Evolutionary conservation across 2,797 vertebrate species (phyloP).

Genomic region (Propithecus perrieri): DNA sequence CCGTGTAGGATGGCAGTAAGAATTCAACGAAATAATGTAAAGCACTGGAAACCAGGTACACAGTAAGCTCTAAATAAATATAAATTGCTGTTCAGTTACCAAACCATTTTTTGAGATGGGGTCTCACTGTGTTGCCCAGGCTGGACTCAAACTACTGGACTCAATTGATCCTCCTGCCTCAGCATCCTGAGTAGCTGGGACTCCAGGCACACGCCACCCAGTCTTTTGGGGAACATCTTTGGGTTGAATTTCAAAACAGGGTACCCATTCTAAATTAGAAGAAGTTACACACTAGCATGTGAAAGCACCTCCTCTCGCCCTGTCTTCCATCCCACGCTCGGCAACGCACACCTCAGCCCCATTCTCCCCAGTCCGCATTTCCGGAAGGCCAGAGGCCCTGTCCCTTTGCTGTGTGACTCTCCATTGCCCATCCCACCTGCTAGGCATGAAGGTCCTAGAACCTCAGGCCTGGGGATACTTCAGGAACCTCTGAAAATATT

Average conservation of each 20-base stretch:
- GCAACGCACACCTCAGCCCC: fast-evolving
- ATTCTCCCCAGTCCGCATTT: fast-evolving
- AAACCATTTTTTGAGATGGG: not conserved
- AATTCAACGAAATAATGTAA: not conserved
- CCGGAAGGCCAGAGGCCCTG: not conserved
- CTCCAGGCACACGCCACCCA: not conserved
- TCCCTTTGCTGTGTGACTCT: not conserved
- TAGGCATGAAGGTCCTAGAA: not conserved
- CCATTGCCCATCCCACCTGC: not conserved
- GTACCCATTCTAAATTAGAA: not conserved
- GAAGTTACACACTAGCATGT: not conserved
- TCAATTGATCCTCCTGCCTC: not conserved
- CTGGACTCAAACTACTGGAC: not conserved
- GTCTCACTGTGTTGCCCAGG: not conserved
- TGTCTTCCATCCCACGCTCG: fast-evolving
- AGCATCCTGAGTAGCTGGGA: not conserved
- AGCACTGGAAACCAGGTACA: not conserved
- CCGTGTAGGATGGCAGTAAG: too few species aligned
- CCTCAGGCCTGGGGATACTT: not conserved
- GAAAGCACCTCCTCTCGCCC: not conserved
- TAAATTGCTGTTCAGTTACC: not conserved
- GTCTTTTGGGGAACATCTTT: not conserved
- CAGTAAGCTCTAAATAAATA: too few species aligned
- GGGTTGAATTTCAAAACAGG: not conserved
- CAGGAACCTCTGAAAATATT: not conserved